Base-by-base conservation (phyloP, 2,888 invertebrate species). In the Bruchidius siliquastri region DNA sequence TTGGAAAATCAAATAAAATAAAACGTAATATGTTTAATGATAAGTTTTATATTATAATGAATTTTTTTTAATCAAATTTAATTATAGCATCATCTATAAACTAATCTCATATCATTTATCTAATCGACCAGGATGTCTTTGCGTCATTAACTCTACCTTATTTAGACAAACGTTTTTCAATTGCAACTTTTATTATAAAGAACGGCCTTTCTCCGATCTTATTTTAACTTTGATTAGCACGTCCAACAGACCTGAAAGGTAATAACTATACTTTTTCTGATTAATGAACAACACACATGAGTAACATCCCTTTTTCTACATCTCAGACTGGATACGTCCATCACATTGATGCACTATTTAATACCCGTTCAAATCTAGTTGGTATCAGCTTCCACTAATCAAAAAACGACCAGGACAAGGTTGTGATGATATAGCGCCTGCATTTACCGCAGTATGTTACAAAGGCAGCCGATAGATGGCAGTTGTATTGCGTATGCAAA, bases 401-500 rank as follows among this genome's bases (percentile, higher is more conserved):
- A 49, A 49, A 49, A 49, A 49, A 49, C 49, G 49, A 49, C 49
- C 18, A 49, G 18, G 49, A 49, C 26, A 18, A 49, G 49, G 18
- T 13, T 13, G 13, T 49, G 49, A 49, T 49, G 49, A 49, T 49
- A 49, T 49, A 49, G 49, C 18, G 49, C 13, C 49, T 13, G 49
- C 49, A 49, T 18, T 49, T 49, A 8, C 49, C 49, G 49, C 49
- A 49, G 49, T 49, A 49, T 49, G 13, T 49, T 49, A 49, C 10
- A 3, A 13, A 49, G 49, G 49, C 49, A 18, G 49, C 49, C 49
- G 49, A 49, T 49, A 49, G 49, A 49, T 49, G 49, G 49, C 49
- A 49, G 49, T 49, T 49, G 49, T 49, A 77, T 74, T 72, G 70
- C 72, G 76, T 77, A 80, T 78, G 80, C 77, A 79, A 80, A 80